Evolutionary conservation across 2,113 vertebrate species (phyloP), one percentile per base, ranked within the genome.

Genomic region (Microtus montanus): DNA sequence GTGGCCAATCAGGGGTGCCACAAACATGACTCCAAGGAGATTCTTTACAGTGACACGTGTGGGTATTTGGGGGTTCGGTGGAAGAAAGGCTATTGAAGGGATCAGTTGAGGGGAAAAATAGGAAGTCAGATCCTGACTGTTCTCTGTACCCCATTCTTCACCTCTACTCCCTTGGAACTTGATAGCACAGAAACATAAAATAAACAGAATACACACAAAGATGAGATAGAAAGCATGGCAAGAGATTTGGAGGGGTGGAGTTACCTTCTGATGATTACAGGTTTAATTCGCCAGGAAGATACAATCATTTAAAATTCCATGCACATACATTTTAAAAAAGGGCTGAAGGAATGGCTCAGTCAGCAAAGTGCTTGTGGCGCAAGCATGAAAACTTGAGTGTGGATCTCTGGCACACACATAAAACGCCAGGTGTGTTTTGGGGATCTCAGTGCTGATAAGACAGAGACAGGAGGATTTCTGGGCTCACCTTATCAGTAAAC

Each of bases 191-290:
- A 84, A 92, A 82, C 86, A 2, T 70, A 74, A 91, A 61, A 2
- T 70, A 74, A 91, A 61, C 19, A 15, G 7, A 35, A 49, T 52
- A 38, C 58, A 75, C 11, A 77, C 38, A 38, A 13, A 11, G 28
- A 4, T 24, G 13, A 41, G 28, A 68, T 30, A 47, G 83, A 68
- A 68, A 68, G 28, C 63, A 66, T 33, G 61, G 20, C 38, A 20
- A 19, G 61, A 49, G 63, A 35, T 68, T 47, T 47, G 41, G 83
- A 4, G 1, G 22, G 30, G 19, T 3, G 3, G n/a, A 26, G 26
- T 70, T 49, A 58, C 74, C 90, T 58, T 93, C 68, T 94, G 52
- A 94, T 41, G 28, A 47, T 44, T 63, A 82, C 96, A 93, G 38
- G 1, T 8, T 41, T 74, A 24, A 8, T 70, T 90, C 61, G 47